These are phyloP conservation scores for Coryphaenoides rupestris DNA, from an alignment of 2,113 vertebrate species.

Conservation along the genomic window DNA sequence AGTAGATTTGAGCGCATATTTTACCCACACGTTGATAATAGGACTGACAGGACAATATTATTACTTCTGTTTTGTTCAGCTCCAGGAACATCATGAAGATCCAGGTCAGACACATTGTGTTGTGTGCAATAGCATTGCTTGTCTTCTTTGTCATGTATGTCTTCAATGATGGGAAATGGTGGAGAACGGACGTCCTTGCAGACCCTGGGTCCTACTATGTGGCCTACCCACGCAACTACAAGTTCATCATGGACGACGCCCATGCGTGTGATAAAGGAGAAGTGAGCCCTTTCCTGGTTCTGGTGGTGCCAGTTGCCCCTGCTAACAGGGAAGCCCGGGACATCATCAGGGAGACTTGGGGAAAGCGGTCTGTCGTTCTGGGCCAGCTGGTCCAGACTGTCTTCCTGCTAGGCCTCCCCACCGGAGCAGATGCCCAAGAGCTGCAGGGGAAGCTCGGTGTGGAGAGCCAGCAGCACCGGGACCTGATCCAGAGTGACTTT, in stretches of 20 bases:
- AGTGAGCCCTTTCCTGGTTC: conserved; percentile 63
- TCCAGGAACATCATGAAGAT: too few relatives aligned
- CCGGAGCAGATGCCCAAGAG: background rate
- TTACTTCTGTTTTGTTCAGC: too few relatives aligned
- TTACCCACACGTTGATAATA: background rate
- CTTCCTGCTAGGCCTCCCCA: conserved; percentile 63
- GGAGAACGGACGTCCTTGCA: too few relatives aligned
- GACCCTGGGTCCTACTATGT: conserved; percentile 46
- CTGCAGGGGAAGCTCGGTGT: conserved; percentile 26
- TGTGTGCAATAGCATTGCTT: too few relatives aligned
- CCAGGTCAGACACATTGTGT: too few relatives aligned
- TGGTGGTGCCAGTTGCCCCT: conserved; percentile 59
- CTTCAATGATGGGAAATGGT: too few relatives aligned
- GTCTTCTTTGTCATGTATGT: too few relatives aligned
- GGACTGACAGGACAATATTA: too few relatives aligned
- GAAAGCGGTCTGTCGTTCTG: conserved; percentile 53
- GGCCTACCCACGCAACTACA: conserved; percentile 61
- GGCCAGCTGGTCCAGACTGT: conserved; percentile 46
- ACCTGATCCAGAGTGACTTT: conserved; percentile 76
- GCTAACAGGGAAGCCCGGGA: conserved; percentile 2
- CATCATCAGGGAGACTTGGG: conserved; percentile 70
- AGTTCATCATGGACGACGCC: conserved; percentile 64
- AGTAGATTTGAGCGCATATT: too few relatives aligned
- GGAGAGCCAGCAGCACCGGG: conserved; percentile 59
- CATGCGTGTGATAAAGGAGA: conserved; percentile 23